Evolutionary conservation across 35 echinoderm and acorn worm species (phyloP).

Genomic region (Anneissia japonica): DNA sequence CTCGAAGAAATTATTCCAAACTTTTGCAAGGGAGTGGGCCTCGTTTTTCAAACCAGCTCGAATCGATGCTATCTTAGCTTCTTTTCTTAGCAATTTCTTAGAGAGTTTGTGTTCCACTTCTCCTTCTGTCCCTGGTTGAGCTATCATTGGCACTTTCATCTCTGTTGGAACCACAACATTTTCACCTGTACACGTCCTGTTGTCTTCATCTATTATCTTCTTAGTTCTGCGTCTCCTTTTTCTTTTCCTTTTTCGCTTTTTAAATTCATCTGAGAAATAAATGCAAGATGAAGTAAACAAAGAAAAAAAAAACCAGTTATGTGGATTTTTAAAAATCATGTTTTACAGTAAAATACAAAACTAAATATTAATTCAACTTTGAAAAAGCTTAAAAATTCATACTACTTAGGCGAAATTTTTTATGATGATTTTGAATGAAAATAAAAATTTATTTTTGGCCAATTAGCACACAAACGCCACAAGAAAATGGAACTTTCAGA

Average conservation of each 20-base stretch:
- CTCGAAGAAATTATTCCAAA: background rate
- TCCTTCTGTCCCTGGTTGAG: background rate
- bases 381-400: no score
- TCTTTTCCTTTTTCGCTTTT: background rate
- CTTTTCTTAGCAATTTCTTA: background rate
- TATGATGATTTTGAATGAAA: no score
- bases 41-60: background rate
- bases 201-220: background rate
- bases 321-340: no score
- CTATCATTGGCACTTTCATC: background rate
- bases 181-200: background rate
- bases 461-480: no score
- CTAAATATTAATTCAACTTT: no score
- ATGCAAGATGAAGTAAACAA: no score
- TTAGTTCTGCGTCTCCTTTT: background rate
- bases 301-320: no score
- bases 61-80: background rate
- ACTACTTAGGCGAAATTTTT: no score
- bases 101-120: background rate
- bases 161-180: background rate
- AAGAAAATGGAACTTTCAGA: no score
- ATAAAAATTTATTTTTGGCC: no score
- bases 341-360: no score
- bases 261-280: background rate
- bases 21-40: background rate